Conservation (phyloP, 2,888 invertebrate genomes). For the Nasonovia ribisnigri region DNA sequence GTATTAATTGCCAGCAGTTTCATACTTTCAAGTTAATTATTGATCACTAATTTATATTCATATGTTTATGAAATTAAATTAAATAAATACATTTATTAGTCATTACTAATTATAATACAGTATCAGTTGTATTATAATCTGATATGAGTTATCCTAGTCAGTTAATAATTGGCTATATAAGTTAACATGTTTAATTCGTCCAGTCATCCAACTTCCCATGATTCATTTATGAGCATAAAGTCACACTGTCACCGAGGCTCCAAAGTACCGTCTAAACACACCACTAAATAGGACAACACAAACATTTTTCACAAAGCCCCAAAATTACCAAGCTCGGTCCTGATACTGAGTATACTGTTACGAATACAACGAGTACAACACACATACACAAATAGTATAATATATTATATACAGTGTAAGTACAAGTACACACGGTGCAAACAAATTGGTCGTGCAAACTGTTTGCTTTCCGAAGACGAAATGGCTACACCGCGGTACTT, state of each 20-base stretch:
- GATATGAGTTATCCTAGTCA: neutral
- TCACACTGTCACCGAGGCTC: neutral
- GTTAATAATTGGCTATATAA: neutral
- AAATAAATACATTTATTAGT: no score
- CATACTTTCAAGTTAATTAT: neutral
- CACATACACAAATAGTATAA: neutral
- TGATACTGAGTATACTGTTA: neutral
- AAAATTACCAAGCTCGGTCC: neutral
- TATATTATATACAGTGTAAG: neutral
- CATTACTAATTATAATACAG: neutral
- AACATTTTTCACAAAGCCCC: neutral
- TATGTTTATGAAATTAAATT: no score
- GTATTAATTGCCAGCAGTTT: neutral
- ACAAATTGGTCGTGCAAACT: neutral
- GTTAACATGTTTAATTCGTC: neutral
- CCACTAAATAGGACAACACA: neutral
- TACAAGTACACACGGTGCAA: neutral
- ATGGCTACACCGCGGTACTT: conserved; percentile 11
- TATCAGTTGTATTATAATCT: neutral
- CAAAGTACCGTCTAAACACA: neutral
- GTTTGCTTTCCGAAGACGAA: conserved; percentile 24
- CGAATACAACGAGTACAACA: neutral
- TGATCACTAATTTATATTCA: no score
- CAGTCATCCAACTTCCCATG: neutral
- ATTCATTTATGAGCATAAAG: neutral